These are phyloP conservation scores for Bugulina stolonifera DNA, from an alignment of 2,888 invertebrate species.

Conservation along the genomic window DNA sequence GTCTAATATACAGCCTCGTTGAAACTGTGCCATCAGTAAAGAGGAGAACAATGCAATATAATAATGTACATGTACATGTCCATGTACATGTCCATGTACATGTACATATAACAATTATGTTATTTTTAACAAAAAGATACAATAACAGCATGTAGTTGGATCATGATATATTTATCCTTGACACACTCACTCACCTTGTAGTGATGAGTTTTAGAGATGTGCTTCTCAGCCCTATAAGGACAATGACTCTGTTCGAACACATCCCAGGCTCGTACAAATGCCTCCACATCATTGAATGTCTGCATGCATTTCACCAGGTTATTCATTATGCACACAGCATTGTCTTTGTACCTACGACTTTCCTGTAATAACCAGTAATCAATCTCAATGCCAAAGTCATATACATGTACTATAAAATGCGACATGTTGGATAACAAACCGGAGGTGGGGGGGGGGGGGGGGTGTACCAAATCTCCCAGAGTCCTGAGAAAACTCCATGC, in stretches of 20 bases:
- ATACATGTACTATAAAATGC: no score
- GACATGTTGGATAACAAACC: no score
- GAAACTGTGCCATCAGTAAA: no score
- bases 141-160: no score
- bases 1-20: no score
- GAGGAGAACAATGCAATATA: no score
- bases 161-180: no score
- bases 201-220: constrained; percentile 44
- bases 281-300: constrained; percentile 39
- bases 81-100: no score
- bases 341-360: constrained; percentile 50
- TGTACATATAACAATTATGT: no score
- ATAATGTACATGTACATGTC: no score
- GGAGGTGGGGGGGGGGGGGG: neutral
- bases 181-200: constrained; percentile 46
- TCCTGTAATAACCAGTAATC: constrained; percentile 49
- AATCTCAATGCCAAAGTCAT: no score
- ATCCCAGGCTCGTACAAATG: constrained; percentile 38
- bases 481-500: neutral
- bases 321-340: constrained; percentile 45
- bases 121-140: no score
- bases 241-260: constrained; percentile 44
- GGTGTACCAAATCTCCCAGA: neutral
- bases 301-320: constrained; percentile 46
- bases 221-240: constrained; percentile 43